Percentiles rank a stretch among this genome's conserved stretches.
phyloP scores from a whole-genome alignment of 1,140 invertebrate species.

The Physella acuta region DNA sequence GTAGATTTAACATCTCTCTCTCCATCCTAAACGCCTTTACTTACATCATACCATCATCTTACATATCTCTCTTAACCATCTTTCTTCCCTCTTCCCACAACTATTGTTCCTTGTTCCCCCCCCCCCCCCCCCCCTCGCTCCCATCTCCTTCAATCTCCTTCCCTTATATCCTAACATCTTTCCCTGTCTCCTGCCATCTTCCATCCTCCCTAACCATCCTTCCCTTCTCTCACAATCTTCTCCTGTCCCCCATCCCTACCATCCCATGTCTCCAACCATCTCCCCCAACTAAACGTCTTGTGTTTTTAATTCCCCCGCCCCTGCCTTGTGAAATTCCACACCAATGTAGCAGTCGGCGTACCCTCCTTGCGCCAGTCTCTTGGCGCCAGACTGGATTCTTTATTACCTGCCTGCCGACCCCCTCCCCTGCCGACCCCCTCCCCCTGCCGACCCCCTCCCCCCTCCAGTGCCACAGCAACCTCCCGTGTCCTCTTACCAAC shows the following conservation, averaged over 20 bases:
- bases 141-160: constrained; percentile 3
- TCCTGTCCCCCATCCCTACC: neutral
- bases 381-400: neutral
- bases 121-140: neutral
- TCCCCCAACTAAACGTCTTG: neutral
- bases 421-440: neutral
- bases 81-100: too few species aligned
- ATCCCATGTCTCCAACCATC: neutral
- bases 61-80: too few species aligned
- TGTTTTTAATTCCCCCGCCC: neutral
- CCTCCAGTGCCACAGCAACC: neutral
- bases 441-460: neutral
- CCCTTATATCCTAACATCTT: neutral
- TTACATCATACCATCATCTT: too few species aligned
- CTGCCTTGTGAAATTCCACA: neutral
- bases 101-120: too few species aligned
- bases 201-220: neutral
- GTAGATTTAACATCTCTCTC: too few species aligned
- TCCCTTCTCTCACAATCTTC: neutral
- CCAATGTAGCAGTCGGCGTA: neutral
- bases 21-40: too few species aligned
- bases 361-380: neutral
- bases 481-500: neutral
- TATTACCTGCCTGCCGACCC: neutral
- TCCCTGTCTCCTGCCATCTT: neutral